Percentiles rank a stretch among this genome's conserved stretches.
Conservation (phyloP, 30 jellyfish, hydroid and myxozoan genomes). For the Mastigias papua region DNA sequence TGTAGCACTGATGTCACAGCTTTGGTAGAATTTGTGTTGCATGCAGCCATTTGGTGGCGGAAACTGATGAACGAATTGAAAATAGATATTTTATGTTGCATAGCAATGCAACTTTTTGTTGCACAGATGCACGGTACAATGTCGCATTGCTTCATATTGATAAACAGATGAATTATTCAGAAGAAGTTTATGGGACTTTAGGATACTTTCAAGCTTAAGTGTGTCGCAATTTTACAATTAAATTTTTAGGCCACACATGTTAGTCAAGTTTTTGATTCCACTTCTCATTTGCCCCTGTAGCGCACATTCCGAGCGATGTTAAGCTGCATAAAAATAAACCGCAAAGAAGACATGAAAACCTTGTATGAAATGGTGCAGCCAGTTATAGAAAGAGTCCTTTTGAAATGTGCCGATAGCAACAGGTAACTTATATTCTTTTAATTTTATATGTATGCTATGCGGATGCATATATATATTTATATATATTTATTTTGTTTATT, state of each 20-base stretch:
- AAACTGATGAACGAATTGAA: too few relatives aligned
- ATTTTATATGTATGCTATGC: neutral
- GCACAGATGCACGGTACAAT: too few relatives aligned
- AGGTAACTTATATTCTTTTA: conserved; percentile 55
- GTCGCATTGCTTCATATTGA: too few relatives aligned
- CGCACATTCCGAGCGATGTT: conserved; percentile 93
- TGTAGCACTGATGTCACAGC: too few relatives aligned
- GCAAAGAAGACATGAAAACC: conserved; percentile 61
- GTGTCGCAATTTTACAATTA: neutral
- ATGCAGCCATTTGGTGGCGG: too few relatives aligned
- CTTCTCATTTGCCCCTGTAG: conserved; percentile 20
- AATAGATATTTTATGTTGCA: neutral
- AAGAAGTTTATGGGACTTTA: too few relatives aligned
- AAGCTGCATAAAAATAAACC: conserved; percentile 57
- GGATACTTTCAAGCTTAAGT: too few relatives aligned
- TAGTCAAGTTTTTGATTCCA: neutral
- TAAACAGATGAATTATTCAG: too few relatives aligned
- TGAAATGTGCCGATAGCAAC: conserved; percentile 96
- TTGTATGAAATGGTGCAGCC: conserved; percentile 82
- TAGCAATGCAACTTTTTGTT: neutral
- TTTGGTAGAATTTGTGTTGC: too few relatives aligned
- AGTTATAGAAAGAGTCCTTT: conserved; percentile 79
- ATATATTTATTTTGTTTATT: too few relatives aligned
- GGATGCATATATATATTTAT: too few relatives aligned
- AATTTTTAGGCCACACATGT: neutral